Percentiles rank a stretch among this genome's conserved stretches.
These are phyloP conservation scores for Girardinus metallicus DNA, from an alignment of 2,797 vertebrate species.

Conservation along the genomic window DNA sequence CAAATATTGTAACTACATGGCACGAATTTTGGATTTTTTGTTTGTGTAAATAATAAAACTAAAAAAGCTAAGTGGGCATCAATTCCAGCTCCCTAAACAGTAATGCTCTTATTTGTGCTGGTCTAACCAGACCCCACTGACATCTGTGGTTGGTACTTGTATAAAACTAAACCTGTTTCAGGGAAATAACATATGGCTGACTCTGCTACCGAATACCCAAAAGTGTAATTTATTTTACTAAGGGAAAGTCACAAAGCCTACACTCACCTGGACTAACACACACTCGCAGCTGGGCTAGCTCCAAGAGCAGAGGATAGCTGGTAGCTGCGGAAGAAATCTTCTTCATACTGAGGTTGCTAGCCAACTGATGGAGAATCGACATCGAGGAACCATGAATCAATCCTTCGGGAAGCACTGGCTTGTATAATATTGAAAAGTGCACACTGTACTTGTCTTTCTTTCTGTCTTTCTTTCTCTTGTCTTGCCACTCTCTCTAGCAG, in stretches of 20 bases:
- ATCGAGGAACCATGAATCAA: neutral
- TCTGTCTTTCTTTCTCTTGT: constrained; percentile 11
- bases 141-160: neutral
- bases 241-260: neutral
- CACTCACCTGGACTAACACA: neutral
- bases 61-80: neutral
- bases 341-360: constrained; percentile 1
- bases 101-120: neutral
- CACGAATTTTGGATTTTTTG: neutral
- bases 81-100: neutral
- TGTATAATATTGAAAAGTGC: constrained; percentile 3
- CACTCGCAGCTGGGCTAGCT: neutral
- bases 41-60: neutral
- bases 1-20: neutral
- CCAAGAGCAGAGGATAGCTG: neutral
- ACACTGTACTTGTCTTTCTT: constrained; percentile 8
- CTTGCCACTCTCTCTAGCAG: neutral
- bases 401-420: neutral
- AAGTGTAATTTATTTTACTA: neutral
- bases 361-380: neutral
- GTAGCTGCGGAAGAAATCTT: neutral
- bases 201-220: neutral
- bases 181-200: neutral
- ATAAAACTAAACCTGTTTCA: neutral
- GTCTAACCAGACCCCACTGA: neutral